phyloP scores from a whole-genome alignment of 2,113 vertebrate genomes.

The Sciurus niger region DNA sequence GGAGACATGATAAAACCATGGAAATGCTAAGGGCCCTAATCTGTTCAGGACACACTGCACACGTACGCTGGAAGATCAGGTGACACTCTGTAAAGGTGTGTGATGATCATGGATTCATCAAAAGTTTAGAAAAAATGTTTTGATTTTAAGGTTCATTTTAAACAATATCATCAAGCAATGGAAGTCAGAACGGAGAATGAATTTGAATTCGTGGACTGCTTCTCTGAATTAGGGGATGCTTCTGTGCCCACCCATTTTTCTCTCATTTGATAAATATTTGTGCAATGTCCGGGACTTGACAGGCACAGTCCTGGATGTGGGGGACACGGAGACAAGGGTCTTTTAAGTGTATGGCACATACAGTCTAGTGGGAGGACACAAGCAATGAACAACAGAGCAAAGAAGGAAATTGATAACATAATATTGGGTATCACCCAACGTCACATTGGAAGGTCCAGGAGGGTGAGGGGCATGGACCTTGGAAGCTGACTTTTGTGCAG shows the following conservation, averaged over 20 bases:
- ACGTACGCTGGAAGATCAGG: too few species aligned
- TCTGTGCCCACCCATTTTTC: not conserved
- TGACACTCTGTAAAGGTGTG: fast-evolving
- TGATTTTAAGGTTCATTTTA: not conserved
- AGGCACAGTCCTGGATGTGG: not conserved
- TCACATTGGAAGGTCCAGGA: not conserved
- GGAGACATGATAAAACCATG: not conserved
- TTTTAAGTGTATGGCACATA: not conserved
- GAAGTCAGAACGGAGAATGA: not conserved
- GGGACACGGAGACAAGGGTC: not conserved
- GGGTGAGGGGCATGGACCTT: not conserved
- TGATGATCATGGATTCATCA: too few species aligned
- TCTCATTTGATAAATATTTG: conserved; percentile 1
- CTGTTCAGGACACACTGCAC: not conserved
- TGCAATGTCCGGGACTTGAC: not conserved
- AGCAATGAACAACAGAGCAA: not conserved
- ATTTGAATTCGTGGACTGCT: not conserved
- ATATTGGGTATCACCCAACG: not conserved
- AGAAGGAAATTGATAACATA: not conserved
- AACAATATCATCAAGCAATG: not conserved
- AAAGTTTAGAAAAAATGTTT: not conserved
- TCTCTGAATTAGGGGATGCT: not conserved
- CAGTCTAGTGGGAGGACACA: not conserved
- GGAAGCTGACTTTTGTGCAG: not conserved
- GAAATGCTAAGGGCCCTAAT: not conserved